Conservation (phyloP, 2,888 invertebrate genomes). For the Malachius bipustulatus region DNA sequence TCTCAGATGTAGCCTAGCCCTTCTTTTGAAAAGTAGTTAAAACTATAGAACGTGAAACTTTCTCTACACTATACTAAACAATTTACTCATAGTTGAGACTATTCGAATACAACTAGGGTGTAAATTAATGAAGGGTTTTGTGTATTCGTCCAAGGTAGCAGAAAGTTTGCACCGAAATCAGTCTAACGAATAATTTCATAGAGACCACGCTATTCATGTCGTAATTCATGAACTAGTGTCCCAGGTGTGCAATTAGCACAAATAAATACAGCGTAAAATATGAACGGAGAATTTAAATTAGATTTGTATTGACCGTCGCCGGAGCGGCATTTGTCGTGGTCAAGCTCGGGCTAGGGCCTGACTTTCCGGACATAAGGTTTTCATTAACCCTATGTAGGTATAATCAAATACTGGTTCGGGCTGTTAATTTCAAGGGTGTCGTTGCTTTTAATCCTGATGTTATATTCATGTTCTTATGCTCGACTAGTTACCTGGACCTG, state of each 20-base stretch:
- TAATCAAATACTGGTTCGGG: background rate
- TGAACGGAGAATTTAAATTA: conserved; percentile 3
- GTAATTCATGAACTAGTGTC: background rate
- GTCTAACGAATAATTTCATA: too few relatives aligned
- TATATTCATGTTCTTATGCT: conserved; percentile 1
- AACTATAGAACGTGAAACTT: too few relatives aligned
- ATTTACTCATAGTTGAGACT: too few relatives aligned
- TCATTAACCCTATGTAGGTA: background rate
- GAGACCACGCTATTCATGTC: too few relatives aligned
- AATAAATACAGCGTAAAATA: conserved; percentile 1
- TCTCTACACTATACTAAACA: too few relatives aligned
- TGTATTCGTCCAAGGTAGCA: too few relatives aligned
- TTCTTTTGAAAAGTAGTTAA: too few relatives aligned
- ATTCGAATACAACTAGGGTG: too few relatives aligned
- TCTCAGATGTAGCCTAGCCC: too few relatives aligned
- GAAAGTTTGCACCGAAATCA: too few relatives aligned
- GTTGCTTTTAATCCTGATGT: background rate
- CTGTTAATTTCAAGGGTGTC: background rate
- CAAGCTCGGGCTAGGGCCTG: background rate
- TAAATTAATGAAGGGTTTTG: too few relatives aligned
- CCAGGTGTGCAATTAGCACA: background rate
- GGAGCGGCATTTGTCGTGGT: background rate
- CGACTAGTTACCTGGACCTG: background rate
- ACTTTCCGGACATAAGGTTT: background rate
- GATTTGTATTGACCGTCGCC: background rate